Conservation (phyloP, 2,888 invertebrate genomes). For the Schizotus pectinicornis region DNA sequence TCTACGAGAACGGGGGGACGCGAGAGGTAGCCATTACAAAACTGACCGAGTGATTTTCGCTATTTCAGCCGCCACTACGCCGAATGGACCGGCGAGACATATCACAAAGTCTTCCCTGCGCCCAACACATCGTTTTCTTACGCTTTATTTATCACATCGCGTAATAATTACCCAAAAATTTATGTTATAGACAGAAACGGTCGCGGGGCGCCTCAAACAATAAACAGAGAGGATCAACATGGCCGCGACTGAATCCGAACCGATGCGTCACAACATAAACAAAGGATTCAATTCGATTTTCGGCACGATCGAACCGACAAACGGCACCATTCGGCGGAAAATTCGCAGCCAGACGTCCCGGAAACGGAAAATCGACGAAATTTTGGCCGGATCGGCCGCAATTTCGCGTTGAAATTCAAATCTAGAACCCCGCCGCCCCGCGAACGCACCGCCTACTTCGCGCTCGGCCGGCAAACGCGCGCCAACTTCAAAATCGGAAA, state of each 20-base stretch:
- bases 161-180: slow-evolving; percentile 34
- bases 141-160: slow-evolving; percentile 31
- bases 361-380: too few relatives aligned
- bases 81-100: slow-evolving; percentile 38
- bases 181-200: slow-evolving; percentile 48
- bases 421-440: slow-evolving; percentile 17
- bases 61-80: slow-evolving; percentile 4
- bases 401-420: slow-evolving; percentile 31
- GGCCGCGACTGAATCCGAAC: slow-evolving; percentile 47
- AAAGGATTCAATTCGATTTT: slow-evolving; percentile 27
- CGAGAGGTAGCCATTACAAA: slow-evolving; percentile 71
- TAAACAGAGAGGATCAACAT: slow-evolving; percentile 58
- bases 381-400: background rate
- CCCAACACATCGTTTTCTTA: slow-evolving; percentile 35
- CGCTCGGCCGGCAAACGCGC: slow-evolving; percentile 13
- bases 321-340: background rate
- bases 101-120: slow-evolving; percentile 41
- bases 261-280: slow-evolving; percentile 41
- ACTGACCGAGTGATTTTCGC: slow-evolving; percentile 47
- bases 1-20: slow-evolving; percentile 71
- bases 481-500: slow-evolving; percentile 13
- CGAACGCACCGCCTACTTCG: slow-evolving; percentile 28
- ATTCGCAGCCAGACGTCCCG: background rate
- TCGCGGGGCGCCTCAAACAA: slow-evolving; percentile 59
- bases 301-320: background rate